Evolutionary conservation across 2,888 invertebrate genomes (phyloP).

Genomic region (Ypsolopha scabrella): DNA sequence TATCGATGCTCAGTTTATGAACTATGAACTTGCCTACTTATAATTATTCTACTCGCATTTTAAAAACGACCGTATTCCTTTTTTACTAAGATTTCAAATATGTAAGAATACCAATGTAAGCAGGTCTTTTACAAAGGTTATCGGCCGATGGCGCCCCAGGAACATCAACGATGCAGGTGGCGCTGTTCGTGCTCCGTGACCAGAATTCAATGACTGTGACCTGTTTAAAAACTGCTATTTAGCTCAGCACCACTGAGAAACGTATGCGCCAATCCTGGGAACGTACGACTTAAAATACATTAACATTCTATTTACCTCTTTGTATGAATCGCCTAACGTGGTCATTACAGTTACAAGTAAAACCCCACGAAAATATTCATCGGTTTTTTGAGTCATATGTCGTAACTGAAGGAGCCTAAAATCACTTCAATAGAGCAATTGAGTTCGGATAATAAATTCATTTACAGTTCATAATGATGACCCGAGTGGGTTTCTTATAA

Average conservation of each 20-base stretch:
- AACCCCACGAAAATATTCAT: too few species aligned
- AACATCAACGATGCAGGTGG: constrained; percentile 54
- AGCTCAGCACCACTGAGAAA: constrained; percentile 18
- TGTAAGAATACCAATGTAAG: neutral
- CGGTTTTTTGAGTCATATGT: too few species aligned
- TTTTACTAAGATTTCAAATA: neutral
- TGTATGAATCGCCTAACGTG: too few species aligned
- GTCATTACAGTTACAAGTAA: too few species aligned
- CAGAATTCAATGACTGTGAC: constrained; percentile 46
- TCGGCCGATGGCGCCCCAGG: constrained; percentile 31
- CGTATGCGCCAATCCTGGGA: neutral
- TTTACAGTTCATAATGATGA: too few species aligned
- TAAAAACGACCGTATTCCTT: neutral
- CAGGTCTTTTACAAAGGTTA: constrained; percentile 18
- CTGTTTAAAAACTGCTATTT: constrained; percentile 43
- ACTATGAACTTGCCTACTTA: constrained; percentile 14
- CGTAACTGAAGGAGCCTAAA: too few species aligned
- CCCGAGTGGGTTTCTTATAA: too few species aligned
- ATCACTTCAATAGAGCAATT: too few species aligned
- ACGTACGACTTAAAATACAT: too few species aligned
- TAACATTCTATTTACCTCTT: too few species aligned
- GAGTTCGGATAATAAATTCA: too few species aligned
- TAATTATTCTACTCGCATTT: constrained; percentile 6
- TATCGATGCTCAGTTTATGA: constrained; percentile 19
- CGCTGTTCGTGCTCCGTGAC: constrained; percentile 44